Percentiles rank a stretch among this genome's conserved stretches.
Evolutionary conservation across 2,113 vertebrate species (phyloP).

Genomic region (Alouatta palliata): DNA sequence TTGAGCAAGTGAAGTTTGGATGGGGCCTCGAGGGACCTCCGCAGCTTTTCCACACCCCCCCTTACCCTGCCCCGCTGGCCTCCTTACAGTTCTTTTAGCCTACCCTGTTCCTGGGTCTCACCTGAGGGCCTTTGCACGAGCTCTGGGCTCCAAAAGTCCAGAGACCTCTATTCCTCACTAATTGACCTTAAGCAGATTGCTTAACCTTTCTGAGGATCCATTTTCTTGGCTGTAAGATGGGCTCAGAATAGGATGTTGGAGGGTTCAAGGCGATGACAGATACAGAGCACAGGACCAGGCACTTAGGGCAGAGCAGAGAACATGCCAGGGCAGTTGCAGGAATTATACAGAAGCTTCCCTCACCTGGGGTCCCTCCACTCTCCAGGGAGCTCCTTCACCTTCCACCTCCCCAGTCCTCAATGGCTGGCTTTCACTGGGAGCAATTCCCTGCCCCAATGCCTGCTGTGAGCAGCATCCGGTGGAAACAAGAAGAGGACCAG

Average conservation of each 20-base stretch:
- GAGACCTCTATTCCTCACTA: neutral
- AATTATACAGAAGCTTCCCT: neutral
- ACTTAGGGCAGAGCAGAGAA: neutral
- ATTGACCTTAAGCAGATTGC: neutral
- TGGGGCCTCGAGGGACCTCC: neutral
- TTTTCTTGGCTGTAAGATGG: neutral
- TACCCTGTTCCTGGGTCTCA: too few relatives aligned
- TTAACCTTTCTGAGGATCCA: neutral
- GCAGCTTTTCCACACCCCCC: neutral
- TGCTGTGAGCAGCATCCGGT: neutral
- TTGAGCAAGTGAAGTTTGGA: neutral
- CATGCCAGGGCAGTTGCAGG: neutral
- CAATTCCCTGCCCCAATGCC: neutral
- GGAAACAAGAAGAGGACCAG: neutral
- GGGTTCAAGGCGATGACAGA: too few relatives aligned
- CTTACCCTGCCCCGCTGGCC: neutral
- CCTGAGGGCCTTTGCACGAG: neutral
- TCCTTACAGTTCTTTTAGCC: neutral
- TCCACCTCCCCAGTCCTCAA: neutral
- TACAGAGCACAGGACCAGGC: too few relatives aligned
- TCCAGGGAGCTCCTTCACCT: neutral
- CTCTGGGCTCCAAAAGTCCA: neutral
- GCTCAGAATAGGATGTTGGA: neutral
- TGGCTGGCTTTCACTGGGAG: neutral
- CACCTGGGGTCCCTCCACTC: neutral